Evolutionary conservation across 2,113 vertebrate species (phyloP), one percentile per base, ranked within the genome.

Genomic region (Scolopax mira): DNA sequence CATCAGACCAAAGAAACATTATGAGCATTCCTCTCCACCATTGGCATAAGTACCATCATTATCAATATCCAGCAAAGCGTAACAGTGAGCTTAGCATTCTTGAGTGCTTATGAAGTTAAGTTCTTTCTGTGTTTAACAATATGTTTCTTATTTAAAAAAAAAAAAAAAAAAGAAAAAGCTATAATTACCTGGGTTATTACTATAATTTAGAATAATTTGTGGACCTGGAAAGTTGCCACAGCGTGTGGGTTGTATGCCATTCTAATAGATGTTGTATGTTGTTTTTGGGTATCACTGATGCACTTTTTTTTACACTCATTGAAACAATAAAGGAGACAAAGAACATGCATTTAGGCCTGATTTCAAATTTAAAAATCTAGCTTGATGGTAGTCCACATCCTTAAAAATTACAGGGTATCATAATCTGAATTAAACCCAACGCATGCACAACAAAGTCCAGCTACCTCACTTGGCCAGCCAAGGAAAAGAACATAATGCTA

Each of bases 401-500:
- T 95, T 86, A 61, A 86, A 94, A 94, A 94, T 88, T 52, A 91
- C 21, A 93, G 39, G 35, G 30, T 70, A 69, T n/a, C 27, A n/a
- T 24, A 52, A 67, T 67, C 41, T 83, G 85, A 94, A 64, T 85
- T 80, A 77, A 88, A 87, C 11, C 79, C 35, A 82, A 74, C 27
- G 69, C 9, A 61, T 6, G 12, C 61, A 79, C 16, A 72, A 52
- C 39, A 61, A 79, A 78, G 28, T 72, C 58, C 71, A 93, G 70
- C 60, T 35, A 73, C 19, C 19, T 48, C 51, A 79, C 35, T 52
- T 24, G 52, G 49, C 25, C 44, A 80, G 82, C 42, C 25, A 81
- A 75, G 58, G 33, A 69, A 55, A 44, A 70, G 65, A 89, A 44
- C 70, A 82, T 12, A 79, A 18, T 18, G 48, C n/a, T 84, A 9